Evolutionary conservation across 2,113 vertebrate genomes (phyloP), one percentile per base, ranked within the genome.

Genomic region (Cepphus grylle): DNA sequence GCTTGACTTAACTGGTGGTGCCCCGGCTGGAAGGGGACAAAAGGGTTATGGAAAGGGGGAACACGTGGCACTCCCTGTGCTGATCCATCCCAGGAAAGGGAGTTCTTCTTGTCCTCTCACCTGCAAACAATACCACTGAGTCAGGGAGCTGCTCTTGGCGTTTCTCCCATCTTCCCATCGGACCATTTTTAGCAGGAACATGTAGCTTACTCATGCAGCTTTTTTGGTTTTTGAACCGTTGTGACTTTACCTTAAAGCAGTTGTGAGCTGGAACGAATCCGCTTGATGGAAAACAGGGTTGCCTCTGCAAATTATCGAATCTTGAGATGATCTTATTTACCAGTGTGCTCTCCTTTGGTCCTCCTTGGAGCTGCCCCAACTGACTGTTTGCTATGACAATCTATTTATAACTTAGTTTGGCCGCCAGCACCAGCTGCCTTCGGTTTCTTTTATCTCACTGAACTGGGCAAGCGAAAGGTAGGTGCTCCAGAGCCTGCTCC

Each of bases 121-220:
- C 53, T 79, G 56, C 1, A 0, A 42, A n/a, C 23, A 53, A n/a
- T 23, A 1, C 17, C 21, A 42, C 4, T 6, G 11, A 63, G 59
- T 0, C 21, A 15, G 36, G 15, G 63, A 86, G 10, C 38, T 80
- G 88, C 50, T 80, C 34, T 56, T 69, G 40, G 16, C 9, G 15
- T 36, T 42, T n/a, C 17, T 47, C 38, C 40, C 36, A 2, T 88
- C 83, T 61, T 82, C n/a, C 58, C 12, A 9, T 53, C 45, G 42
- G 82, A 61, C 18, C 61, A n/a, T 92, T 88, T 83, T 91, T 80
- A 93, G 80, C 43, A 88, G 92, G 94, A 97, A 93, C 81, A 49
- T 70, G 49, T 49, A 45, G 21, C 72, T 80, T 71, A 32, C 43
- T 95, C 12, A 27, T 1, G 12, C 11, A 59, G 52, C 32, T 88